Evolutionary conservation across 2,797 vertebrate species (phyloP), one percentile per base, ranked within the genome.

Genomic region (Enteromius anoplus): DNA sequence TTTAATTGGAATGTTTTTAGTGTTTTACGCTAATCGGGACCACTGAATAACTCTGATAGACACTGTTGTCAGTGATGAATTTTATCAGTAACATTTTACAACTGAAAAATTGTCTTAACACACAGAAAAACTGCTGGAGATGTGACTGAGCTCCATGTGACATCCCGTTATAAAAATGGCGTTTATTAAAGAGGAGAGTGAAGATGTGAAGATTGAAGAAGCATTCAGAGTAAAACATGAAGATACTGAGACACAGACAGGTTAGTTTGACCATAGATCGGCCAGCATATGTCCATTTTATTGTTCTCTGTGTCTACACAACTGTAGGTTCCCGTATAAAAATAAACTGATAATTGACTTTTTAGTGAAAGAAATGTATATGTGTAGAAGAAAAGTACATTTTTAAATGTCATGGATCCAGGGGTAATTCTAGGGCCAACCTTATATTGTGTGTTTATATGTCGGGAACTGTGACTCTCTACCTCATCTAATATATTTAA

Each of bases 181-280:
- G 4, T 12, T 68, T 40, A 68, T 68, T 40, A 68, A 68, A 69
- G 66, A 69, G n/a, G 37, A 69, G 66, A 69, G n/a, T 21, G 64
- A 66, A 66, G 64, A 66, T 0, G 3, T 66, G 32, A 42, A 17
- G 40, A 70, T 70, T 70, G 68, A 70, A 26, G 66, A 45, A 26
- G 2, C 40, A 26, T 26, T 70, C 40, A 15, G 12, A 0, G 40
- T 70, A 0, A 70, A 70, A 70, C 68, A 17, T 0, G 68, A 70
- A 47, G 68, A 47, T 1, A 17, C 21, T 2, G 68, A 70, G 11
- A 45, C 42, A 47, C 68, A 70, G 15, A 70, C n/a, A 26, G 68
- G 68, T 70, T 70, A 45, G 68, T 47, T 69, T 69, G 26, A n/a
- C 51, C 19, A 21, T 3, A n/a, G n/a, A 53, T 53, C 17, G 19